Evolutionary conservation across 2,888 invertebrate genomes (phyloP).

Genomic region (Brachypalpus laphriformis): DNA sequence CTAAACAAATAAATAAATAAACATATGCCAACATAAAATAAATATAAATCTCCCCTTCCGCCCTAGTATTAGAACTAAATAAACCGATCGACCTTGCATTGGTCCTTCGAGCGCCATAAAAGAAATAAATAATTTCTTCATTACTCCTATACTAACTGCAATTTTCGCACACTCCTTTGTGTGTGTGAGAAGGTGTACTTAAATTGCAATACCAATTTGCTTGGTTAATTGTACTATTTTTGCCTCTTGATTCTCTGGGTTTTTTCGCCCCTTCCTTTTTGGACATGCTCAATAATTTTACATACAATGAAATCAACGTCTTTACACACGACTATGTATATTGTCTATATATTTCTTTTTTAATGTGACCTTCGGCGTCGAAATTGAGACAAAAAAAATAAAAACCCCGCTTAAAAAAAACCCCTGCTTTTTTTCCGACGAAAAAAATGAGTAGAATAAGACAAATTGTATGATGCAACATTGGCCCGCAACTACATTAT

Average conservation of each 20-base stretch:
- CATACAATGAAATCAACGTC: neutral
- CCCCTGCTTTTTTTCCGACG: neutral
- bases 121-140: no score
- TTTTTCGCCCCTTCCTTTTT: neutral
- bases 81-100: no score
- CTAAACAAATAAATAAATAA: no score
- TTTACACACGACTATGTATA: no score
- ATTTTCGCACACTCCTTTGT: no score
- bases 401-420: no score
- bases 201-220: neutral
- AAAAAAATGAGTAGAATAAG: slow-evolving; percentile 9
- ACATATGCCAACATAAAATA: no score
- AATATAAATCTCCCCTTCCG: no score
- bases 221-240: no score
- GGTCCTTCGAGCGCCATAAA: no score
- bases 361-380: neutral
- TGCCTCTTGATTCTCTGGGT: slow-evolving; percentile 20
- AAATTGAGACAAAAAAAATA: neutral
- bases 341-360: slow-evolving; percentile 2
- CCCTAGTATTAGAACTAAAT: no score
- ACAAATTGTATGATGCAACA: slow-evolving; percentile 61
- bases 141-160: neutral
- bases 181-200: no score
- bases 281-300: neutral
- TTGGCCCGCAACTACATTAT: slow-evolving; percentile 48